A percentile compares a stretch with the other conserved stretches of the same genome.
These are phyloP conservation scores for Habrosyne pyritoides DNA, from an alignment of 2,888 invertebrate genomes.

Conservation along the genomic window DNA sequence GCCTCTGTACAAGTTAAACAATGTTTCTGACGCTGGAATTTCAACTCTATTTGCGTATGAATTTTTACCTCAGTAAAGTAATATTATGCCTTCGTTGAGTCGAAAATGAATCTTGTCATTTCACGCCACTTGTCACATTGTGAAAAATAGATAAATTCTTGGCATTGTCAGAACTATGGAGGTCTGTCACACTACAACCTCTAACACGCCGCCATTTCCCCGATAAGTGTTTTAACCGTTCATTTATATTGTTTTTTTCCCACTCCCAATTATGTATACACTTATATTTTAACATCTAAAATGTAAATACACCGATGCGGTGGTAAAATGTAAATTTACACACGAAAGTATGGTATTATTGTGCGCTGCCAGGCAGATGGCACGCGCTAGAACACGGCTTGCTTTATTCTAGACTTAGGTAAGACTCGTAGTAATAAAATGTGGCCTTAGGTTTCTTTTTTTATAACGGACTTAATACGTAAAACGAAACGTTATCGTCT, in stretches of 20 bases:
- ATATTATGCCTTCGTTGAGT: background rate
- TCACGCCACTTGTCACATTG: background rate
- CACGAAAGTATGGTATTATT: slow-evolving; percentile 38
- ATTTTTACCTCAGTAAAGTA: too few species aligned
- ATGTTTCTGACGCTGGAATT: background rate
- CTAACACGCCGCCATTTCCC: slow-evolving; percentile 30
- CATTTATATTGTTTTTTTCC: slow-evolving; percentile 25
- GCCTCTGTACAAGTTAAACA: too few species aligned
- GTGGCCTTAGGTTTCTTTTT: slow-evolving; percentile 74
- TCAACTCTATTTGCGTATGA: slow-evolving; percentile 5
- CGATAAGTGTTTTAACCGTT: slow-evolving; percentile 28
- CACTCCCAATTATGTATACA: slow-evolving; percentile 21
- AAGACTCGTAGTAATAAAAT: slow-evolving; percentile 74
- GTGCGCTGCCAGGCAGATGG: slow-evolving; percentile 34
- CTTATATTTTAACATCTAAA: slow-evolving; percentile 30
- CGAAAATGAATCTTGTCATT: background rate
- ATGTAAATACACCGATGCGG: slow-evolving; percentile 61
- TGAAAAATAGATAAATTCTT: background rate
- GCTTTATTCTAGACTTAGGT: slow-evolving; percentile 55
- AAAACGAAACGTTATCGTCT: slow-evolving; percentile 40
- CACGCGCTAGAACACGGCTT: slow-evolving; percentile 53
- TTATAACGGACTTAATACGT: slow-evolving; percentile 58
- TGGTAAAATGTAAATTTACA: slow-evolving; percentile 49
- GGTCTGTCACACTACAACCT: background rate
- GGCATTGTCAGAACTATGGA: too few species aligned